Percentiles rank a stretch among this genome's conserved stretches.
Conservation (phyloP, 1,140 invertebrate species). For the Helicoverpa zea region DNA sequence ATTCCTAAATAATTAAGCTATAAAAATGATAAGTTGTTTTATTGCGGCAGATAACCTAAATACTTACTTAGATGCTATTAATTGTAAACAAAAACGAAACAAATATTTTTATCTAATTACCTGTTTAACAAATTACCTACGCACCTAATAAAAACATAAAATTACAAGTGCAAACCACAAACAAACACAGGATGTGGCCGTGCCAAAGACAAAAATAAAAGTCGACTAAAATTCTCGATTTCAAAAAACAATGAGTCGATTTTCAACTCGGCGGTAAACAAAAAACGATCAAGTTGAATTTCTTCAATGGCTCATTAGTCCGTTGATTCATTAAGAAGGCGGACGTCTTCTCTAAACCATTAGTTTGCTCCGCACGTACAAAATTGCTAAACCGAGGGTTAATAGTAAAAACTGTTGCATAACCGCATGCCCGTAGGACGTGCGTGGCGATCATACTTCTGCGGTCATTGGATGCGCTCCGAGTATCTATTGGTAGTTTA, state of each 20-base stretch:
- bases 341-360: conserved; percentile 13
- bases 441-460: conserved; percentile 1
- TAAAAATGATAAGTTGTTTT: too few species aligned
- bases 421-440: conserved; percentile 15
- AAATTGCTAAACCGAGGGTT: conserved; percentile 37
- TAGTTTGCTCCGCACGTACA: conserved; percentile 39
- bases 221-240: background rate
- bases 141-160: background rate
- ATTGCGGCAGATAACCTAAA: too few species aligned
- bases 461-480: conserved; percentile 13
- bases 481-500: too few species aligned
- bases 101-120: too few species aligned
- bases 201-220: conserved; percentile 19
- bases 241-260: conserved; percentile 13
- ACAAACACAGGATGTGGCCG: conserved; percentile 27
- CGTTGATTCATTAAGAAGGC: conserved; percentile 30
- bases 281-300: conserved; percentile 18
- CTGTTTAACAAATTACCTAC: too few species aligned
- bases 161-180: background rate
- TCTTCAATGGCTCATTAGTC: conserved; percentile 45
- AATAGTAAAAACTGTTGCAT: conserved; percentile 45
- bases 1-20: too few species aligned
- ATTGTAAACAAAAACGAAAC: too few species aligned
- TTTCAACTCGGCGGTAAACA: conserved; percentile 19
- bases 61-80: too few species aligned